Conservation (phyloP, 2,888 invertebrate species). For the Steinernema scapterisci region DNA sequence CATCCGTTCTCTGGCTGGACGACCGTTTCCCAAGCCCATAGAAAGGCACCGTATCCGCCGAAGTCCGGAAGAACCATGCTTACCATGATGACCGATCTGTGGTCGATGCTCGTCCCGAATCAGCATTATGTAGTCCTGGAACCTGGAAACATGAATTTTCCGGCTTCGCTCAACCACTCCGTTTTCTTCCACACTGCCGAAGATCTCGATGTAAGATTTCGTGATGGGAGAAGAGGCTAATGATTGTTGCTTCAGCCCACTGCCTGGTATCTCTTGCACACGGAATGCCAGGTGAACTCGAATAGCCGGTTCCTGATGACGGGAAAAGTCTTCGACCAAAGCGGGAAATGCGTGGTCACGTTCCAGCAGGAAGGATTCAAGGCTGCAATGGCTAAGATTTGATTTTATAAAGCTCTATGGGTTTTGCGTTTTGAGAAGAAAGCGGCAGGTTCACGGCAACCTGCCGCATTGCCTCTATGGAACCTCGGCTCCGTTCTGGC, state of each 20-base stretch:
- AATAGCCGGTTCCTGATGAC: background rate
- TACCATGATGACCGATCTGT: background rate
- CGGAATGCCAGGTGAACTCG: slow-evolving; percentile 2
- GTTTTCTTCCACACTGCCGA: background rate
- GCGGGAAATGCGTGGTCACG: background rate
- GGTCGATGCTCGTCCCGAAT: background rate
- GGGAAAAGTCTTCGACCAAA: background rate
- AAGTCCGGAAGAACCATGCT: background rate
- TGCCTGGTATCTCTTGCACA: background rate
- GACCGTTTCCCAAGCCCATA: background rate
- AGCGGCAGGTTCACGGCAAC: no score
- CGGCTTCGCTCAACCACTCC: background rate
- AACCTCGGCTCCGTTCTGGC: no score
- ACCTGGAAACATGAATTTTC: background rate
- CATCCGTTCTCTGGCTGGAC: background rate
- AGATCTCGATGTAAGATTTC: background rate
- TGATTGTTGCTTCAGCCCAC: background rate
- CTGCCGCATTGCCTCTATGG: no score
- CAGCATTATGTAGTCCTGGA: background rate
- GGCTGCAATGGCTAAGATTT: background rate
- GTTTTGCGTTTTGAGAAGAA: no score
- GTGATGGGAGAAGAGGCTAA: background rate
- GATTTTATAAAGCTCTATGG: no score
- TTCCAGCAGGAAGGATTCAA: slow-evolving; percentile 10
- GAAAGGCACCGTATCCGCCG: no score